Evolutionary conservation across 2,113 vertebrate species (phyloP).

Genomic region (Ariopsis seemanni): DNA sequence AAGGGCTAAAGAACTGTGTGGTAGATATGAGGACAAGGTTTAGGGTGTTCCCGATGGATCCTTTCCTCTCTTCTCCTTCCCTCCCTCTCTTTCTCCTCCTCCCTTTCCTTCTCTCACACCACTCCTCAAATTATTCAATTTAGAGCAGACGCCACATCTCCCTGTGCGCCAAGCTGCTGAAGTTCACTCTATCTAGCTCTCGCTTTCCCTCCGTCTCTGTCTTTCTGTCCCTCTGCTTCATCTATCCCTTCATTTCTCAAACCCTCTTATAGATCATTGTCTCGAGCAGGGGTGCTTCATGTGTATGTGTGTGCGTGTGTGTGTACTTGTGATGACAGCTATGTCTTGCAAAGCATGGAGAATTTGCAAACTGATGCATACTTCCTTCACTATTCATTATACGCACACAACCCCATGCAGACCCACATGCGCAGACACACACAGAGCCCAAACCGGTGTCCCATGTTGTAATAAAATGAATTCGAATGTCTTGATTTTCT

Average conservation of each 20-base stretch:
- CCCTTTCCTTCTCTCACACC: constrained; percentile 40
- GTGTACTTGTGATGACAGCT: background rate
- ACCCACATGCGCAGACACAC: constrained; percentile 43
- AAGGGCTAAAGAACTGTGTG: constrained; percentile 37
- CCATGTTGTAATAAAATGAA: constrained; percentile 51
- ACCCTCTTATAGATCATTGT: constrained; percentile 49
- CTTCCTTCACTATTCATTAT: constrained; percentile 49
- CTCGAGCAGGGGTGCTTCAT: constrained; percentile 40
- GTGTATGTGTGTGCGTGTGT: background rate
- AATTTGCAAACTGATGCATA: constrained; percentile 53
- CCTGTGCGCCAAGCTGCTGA: constrained; percentile 46
- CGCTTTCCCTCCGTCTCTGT: constrained; percentile 10
- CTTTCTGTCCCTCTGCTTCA: constrained; percentile 11
- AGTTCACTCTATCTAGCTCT: constrained; percentile 41
- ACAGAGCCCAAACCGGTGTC: constrained; percentile 32
- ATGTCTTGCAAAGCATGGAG: constrained; percentile 26
- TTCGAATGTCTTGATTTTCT: constrained; percentile 57
- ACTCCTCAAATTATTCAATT: constrained; percentile 57
- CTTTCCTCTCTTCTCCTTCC: background rate
- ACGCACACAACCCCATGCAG: constrained; percentile 40
- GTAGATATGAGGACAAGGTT: constrained; percentile 45
- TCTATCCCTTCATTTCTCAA: constrained; percentile 35
- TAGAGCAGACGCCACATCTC: constrained; percentile 56
- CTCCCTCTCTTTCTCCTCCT: constrained; percentile 18
- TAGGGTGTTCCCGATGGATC: constrained; percentile 34